Base-by-base conservation (phyloP, 2,888 invertebrate species). In the Malacosoma neustria region DNA sequence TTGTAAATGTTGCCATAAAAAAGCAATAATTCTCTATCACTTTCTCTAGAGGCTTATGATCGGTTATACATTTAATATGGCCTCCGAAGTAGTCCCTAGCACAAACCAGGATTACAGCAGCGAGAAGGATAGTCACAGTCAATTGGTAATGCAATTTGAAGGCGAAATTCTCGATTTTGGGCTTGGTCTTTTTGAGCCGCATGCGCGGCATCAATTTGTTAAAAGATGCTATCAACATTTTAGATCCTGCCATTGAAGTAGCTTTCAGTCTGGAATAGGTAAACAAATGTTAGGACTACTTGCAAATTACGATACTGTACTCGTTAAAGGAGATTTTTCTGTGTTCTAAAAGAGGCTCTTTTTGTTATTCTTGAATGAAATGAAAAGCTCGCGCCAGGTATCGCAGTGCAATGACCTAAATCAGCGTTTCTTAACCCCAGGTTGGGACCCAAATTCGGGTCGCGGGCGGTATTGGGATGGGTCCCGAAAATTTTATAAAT, bases 1-100 rank as follows among this genome's bases (percentile, higher is more conserved):
- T 88, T 5, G 93, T 93, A 66, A 92, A 93, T 0, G 93, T 94
- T 9, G 93, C 89, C 54, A 91, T 93, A 57, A 93, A 93, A 70
- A 93, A 94, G 66, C 97, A 97, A 64, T 93, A 96, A 0, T 94
- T 94, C 66, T 96, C 92, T 63, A 97, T 92, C 0, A 95, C 93
- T 40, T 91, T 79, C 4, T 80, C 73, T 0, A 89, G 86, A 7
- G 91, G 88, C 1, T 89, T 89, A 51, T 91, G 90, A 30, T 90
- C 88, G 0, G 89, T 84, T 34, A 96, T 90, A 63, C 98, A 98
- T 80, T 91, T 92, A 61, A 98, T 98, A 46, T 97, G 97, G 60
- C 97, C 96, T 9, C 98, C 98, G 61, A 98, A 93, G 75, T 95
- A 97, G 74, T 98, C 96, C 42, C 94, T 89, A 1, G 87, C 72